Evolutionary conservation across 2,113 vertebrate genomes (phyloP), one percentile per base, ranked within the genome.

Genomic region (Hylia prasina): DNA sequence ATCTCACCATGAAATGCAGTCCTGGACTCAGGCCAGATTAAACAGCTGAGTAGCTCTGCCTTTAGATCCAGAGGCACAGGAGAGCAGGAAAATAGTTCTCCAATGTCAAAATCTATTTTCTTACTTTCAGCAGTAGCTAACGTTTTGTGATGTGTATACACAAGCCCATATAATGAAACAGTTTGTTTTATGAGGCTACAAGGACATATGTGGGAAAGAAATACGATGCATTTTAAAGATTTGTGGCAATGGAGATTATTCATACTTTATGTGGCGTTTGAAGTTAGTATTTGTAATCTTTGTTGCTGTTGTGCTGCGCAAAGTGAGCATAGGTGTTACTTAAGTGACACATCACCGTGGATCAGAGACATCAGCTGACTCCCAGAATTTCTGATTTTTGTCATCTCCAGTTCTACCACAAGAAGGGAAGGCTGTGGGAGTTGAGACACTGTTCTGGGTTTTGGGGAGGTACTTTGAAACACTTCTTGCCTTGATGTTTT

Each of bases 1-100:
- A 92, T 96, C 96, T 94, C 72, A 31, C 78, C 70, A 33, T 15
- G 66, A 80, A 93, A 61, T 61, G 75, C 73, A 79, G 20, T 7
- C 72, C 94, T 97, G 97, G 97, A 96, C 51, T 89, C 54, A 10
- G 90, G 97, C 97, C 97, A 98, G 96, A 96, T 89, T 95, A 95
- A 98, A 97, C 97, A 98, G 97, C 96, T 90, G 90, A 97, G 83
- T 50, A 93, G 94, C 92, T 95, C 91, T 97, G 95, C 95, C 91
- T 96, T 92, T 75, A 94, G 80, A 97, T 98, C 95, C 97, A 97
- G 95, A 98, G 93, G 94, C 97, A 94, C 91, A 90, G 95, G 96
- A 95, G 96, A 98, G 94, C 40, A 97, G 92, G 76, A 77, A 94
- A 97, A 96, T 96, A 97, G 98, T 97, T 98, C 97, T 97, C 97